Conservation (phyloP, 2,888 invertebrate species). For the Cephus nigrinus region DNA sequence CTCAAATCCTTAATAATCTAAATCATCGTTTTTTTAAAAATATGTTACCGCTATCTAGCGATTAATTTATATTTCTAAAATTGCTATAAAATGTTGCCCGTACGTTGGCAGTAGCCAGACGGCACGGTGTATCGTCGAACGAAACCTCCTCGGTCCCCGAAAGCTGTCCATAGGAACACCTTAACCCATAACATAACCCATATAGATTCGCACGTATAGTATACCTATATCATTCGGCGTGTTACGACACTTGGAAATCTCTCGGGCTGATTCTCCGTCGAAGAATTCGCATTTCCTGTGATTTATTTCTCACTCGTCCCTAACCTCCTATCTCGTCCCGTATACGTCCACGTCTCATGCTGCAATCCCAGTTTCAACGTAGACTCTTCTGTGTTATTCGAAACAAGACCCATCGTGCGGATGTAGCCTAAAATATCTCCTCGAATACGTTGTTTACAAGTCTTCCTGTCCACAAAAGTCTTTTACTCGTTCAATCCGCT, state of each 20-base stretch:
- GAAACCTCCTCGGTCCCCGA: too few relatives aligned
- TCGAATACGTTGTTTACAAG: not conserved
- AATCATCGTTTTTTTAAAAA: too few relatives aligned
- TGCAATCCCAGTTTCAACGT: not conserved
- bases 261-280: not conserved
- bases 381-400: not conserved
- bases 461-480: not conserved
- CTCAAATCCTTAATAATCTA: too few relatives aligned
- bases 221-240: not conserved
- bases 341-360: not conserved
- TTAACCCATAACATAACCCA: not conserved
- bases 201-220: not conserved
- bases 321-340: not conserved
- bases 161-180: not conserved
- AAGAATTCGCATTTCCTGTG: not conserved
- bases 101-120: too few relatives aligned
- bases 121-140: too few relatives aligned
- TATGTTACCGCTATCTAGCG: too few relatives aligned
- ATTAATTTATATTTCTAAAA: too few relatives aligned
- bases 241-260: not conserved
- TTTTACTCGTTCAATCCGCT: not conserved
- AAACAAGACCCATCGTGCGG: not conserved
- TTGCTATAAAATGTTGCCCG: too few relatives aligned
- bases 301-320: not conserved
- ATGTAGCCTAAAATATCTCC: not conserved